Conservation (phyloP, 2,113 vertebrate species). For the Maccullochella peelii region DNA sequence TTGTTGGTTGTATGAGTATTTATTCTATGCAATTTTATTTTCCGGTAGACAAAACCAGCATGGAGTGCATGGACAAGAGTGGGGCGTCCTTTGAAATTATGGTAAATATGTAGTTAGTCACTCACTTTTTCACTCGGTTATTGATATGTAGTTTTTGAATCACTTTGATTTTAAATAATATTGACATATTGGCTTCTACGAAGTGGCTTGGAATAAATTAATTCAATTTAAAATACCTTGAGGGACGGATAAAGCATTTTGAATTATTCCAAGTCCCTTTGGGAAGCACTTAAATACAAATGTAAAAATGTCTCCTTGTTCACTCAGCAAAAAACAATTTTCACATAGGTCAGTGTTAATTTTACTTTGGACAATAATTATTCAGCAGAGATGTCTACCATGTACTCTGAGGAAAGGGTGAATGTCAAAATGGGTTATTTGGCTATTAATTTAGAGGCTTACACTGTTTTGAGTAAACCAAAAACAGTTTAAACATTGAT, state of each 20-base stretch:
- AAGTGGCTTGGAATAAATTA: background rate
- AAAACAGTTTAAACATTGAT: background rate
- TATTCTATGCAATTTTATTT: background rate
- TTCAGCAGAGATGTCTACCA: background rate
- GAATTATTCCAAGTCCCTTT: too few species aligned
- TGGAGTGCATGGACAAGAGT: background rate
- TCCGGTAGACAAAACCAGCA: background rate
- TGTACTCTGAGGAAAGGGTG: too few species aligned
- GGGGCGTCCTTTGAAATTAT: background rate
- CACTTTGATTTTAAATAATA: background rate
- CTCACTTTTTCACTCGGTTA: background rate
- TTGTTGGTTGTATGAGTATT: background rate
- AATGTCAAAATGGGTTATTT: background rate
- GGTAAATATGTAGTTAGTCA: constrained; percentile 31
- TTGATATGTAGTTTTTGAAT: background rate
- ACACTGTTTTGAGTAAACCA: background rate
- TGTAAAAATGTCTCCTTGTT: background rate
- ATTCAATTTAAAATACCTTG: too few species aligned
- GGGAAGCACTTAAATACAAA: background rate
- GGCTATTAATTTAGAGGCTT: too few species aligned
- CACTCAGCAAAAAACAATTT: background rate
- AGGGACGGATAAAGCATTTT: too few species aligned
- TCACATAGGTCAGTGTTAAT: background rate
- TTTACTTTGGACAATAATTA: background rate
- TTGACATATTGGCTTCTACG: background rate